Conservation (phyloP, 2,113 vertebrate genomes). For the Sylvilagus bachmani region DNA sequence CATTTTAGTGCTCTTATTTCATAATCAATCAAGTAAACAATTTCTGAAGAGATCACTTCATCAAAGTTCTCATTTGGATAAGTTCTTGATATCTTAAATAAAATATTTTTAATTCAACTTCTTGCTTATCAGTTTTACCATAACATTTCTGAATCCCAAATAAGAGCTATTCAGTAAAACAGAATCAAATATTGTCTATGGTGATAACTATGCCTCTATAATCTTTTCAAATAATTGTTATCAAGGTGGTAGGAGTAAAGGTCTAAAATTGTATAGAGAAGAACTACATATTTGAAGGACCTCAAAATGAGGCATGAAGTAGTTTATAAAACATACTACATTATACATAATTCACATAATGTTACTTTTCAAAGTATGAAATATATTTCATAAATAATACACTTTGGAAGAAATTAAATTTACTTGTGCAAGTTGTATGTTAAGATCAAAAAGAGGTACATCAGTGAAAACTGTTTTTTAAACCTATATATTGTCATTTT, state of each 20-base stretch:
- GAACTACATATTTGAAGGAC: not conserved
- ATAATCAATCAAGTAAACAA: conserved; percentile 66
- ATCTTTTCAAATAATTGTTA: conserved; percentile 32
- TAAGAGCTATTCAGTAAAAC: not conserved
- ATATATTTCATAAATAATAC: conserved; percentile 1
- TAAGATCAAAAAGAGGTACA: not conserved
- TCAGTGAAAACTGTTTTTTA: not conserved
- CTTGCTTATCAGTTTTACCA: conserved; percentile 49
- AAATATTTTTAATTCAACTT: conserved; percentile 74
- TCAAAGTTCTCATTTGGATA: conserved; percentile 58
- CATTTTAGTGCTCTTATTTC: conserved; percentile 55
- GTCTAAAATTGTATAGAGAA: conserved; percentile 1
- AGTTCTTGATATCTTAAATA: not conserved
- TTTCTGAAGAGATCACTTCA: conserved; percentile 47
- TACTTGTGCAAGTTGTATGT: not conserved
- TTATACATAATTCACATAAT: not conserved
- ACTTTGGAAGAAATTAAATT: not conserved
- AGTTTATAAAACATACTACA: not conserved
- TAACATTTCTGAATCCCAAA: conserved; percentile 26
- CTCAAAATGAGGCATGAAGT: not conserved
- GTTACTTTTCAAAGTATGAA: not conserved
- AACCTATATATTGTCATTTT: not conserved
- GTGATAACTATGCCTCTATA: not conserved
- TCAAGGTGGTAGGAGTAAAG: not conserved
- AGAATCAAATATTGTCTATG: conserved; percentile 6